Conservation (phyloP, 2,888 invertebrate species). For the Volucella zonaria region DNA sequence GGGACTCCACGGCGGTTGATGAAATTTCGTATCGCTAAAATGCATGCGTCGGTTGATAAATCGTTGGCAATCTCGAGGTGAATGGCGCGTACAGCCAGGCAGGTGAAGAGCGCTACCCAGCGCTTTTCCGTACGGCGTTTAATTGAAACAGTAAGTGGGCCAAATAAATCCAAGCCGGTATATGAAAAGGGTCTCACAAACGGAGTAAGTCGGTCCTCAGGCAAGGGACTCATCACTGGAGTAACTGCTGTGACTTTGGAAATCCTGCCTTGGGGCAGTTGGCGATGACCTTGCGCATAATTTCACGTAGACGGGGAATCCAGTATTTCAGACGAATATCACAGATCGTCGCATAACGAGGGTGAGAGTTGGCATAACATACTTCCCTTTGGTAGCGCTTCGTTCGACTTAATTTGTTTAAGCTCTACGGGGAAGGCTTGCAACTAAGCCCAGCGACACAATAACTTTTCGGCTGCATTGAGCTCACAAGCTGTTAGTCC, state of each 20-base stretch:
- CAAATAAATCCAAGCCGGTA: slow-evolving; percentile 68
- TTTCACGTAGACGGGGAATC: slow-evolving; percentile 24
- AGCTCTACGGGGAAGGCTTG: slow-evolving; percentile 20
- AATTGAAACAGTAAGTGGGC: slow-evolving; percentile 62
- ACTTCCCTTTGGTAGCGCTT: slow-evolving; percentile 1
- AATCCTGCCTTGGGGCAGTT: too few relatives aligned
- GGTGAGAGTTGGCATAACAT: slow-evolving; percentile 21
- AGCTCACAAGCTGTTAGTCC: slow-evolving; percentile 22
- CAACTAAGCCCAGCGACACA: slow-evolving; percentile 19
- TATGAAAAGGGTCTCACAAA: slow-evolving; percentile 68
- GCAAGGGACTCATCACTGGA: slow-evolving; percentile 68
- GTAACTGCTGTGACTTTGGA: slow-evolving; percentile 12
- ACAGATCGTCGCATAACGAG: slow-evolving; percentile 24
- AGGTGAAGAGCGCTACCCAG: slow-evolving; percentile 69
- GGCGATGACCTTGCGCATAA: too few relatives aligned
- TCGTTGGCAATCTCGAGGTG: slow-evolving; percentile 43
- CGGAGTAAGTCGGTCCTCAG: slow-evolving; percentile 61
- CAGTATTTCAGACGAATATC: slow-evolving; percentile 41
- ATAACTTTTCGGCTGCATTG: neutral
- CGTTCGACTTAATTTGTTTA: neutral
- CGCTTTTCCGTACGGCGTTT: slow-evolving; percentile 71
- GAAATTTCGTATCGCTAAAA: slow-evolving; percentile 44
- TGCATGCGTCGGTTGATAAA: slow-evolving; percentile 52
- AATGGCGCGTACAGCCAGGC: slow-evolving; percentile 38
- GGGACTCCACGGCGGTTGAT: slow-evolving; percentile 45